Evolutionary conservation across 2,113 vertebrate genomes (phyloP).

Genomic region (Sclerurus mexicanus): DNA sequence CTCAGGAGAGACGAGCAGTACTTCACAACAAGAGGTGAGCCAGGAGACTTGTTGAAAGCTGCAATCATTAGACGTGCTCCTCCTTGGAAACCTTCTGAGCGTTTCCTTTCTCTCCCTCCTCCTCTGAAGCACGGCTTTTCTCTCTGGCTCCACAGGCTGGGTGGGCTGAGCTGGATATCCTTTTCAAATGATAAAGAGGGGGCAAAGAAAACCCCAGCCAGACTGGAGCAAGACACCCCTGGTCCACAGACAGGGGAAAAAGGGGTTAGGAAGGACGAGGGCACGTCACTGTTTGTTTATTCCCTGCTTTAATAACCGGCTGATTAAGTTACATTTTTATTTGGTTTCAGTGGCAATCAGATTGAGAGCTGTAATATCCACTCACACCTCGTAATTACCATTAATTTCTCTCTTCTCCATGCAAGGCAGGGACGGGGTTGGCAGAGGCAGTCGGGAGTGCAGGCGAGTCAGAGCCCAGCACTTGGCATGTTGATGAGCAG

Average conservation of each 20-base stretch:
- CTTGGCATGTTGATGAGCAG: conserved; percentile 26
- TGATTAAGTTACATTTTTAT: conserved; percentile 71
- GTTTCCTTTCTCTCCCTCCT: background rate
- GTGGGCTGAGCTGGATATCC: background rate
- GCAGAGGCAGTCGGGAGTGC: background rate
- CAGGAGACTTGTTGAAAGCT: conserved; percentile 11
- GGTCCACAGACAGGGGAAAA: background rate
- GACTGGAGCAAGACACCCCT: background rate
- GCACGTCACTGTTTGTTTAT: conserved; percentile 44
- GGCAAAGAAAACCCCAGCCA: background rate
- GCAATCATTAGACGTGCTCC: conserved; percentile 5
- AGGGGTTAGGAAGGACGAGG: background rate
- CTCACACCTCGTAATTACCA: conserved; percentile 72
- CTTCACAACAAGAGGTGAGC: conserved; percentile 17
- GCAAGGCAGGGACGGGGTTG: conserved; percentile 49
- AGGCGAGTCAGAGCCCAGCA: background rate
- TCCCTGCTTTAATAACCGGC: conserved; percentile 65
- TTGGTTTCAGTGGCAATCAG: conserved; percentile 70
- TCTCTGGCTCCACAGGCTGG: background rate
- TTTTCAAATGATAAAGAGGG: accelerated
- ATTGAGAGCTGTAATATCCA: conserved; percentile 65
- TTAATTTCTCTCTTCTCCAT: conserved; percentile 65
- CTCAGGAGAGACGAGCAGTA: background rate
- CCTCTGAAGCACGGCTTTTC: background rate
- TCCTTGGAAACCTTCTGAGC: conserved; percentile 34